These are phyloP conservation scores for Dugesia japonica DNA, from an alignment of 2,888 invertebrate genomes.

Conservation along the genomic window DNA sequence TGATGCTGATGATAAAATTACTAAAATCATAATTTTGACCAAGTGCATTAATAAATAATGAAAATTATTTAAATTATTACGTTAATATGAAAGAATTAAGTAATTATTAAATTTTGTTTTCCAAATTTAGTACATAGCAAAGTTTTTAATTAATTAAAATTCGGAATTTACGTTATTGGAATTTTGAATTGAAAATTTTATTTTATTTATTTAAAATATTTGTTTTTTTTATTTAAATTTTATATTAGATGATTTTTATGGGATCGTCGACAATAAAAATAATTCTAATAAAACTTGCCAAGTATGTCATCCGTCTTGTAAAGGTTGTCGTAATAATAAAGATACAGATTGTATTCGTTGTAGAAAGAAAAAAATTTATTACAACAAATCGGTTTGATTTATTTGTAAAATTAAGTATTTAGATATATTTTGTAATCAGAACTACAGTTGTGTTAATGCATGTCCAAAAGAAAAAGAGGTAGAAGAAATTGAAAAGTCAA, in stretches of 20 bases:
- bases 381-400: neutral
- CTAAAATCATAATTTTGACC: too few relatives aligned
- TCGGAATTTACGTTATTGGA: too few relatives aligned
- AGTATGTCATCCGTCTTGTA: conserved; percentile 1
- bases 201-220: too few relatives aligned
- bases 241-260: neutral
- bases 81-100: too few relatives aligned
- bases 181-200: too few relatives aligned
- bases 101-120: too few relatives aligned
- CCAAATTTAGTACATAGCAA: too few relatives aligned
- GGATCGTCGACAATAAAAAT: neutral
- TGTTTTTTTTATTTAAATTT: too few relatives aligned
- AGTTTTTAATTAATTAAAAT: too few relatives aligned
- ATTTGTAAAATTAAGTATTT: neutral
- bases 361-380: neutral
- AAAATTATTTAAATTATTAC: too few relatives aligned
- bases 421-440: neutral
- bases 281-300: neutral
- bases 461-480: neutral
- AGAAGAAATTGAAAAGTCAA: neutral
- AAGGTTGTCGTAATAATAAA: neutral
- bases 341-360: neutral
- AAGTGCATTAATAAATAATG: too few relatives aligned
- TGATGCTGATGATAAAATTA: too few relatives aligned
- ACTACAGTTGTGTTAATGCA: neutral